phyloP scores from a whole-genome alignment of 2,797 vertebrate genomes.

The Peromyscus nudipes region DNA sequence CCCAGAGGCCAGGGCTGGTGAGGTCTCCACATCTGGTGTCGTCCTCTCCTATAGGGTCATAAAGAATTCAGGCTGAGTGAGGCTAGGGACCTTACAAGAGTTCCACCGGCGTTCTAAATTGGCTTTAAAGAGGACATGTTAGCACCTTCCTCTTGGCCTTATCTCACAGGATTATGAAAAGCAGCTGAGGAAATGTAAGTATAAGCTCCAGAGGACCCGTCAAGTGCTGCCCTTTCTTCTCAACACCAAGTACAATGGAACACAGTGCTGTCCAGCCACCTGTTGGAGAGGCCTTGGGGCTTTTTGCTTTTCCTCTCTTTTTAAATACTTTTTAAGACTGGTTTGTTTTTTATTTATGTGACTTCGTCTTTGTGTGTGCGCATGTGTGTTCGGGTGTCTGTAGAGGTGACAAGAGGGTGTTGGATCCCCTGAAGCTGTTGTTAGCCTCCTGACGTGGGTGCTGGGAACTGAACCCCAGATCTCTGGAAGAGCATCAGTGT shows the following conservation, averaged over 20 bases:
- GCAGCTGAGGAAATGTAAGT: not conserved
- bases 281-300: not conserved
- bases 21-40: not conserved
- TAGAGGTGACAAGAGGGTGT: not conserved
- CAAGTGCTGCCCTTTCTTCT: not conserved
- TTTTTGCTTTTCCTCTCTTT: not conserved
- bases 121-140: slow-evolving; percentile 5
- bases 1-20: not conserved
- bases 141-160: not conserved
- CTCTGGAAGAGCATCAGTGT: not conserved
- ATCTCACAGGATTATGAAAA: not conserved
- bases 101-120: not conserved
- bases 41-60: not conserved
- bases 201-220: not conserved
- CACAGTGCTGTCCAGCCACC: not conserved
- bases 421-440: not conserved
- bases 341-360: not conserved
- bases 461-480: not conserved
- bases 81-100: not conserved
- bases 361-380: not conserved
- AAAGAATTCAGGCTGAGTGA: not conserved
- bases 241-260: not conserved
- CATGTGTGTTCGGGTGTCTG: not conserved
- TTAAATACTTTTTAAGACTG: not conserved
- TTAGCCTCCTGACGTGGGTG: not conserved